Evolutionary conservation across 2,113 vertebrate genomes (phyloP).

Genomic region (Dolichotis patagonum): DNA sequence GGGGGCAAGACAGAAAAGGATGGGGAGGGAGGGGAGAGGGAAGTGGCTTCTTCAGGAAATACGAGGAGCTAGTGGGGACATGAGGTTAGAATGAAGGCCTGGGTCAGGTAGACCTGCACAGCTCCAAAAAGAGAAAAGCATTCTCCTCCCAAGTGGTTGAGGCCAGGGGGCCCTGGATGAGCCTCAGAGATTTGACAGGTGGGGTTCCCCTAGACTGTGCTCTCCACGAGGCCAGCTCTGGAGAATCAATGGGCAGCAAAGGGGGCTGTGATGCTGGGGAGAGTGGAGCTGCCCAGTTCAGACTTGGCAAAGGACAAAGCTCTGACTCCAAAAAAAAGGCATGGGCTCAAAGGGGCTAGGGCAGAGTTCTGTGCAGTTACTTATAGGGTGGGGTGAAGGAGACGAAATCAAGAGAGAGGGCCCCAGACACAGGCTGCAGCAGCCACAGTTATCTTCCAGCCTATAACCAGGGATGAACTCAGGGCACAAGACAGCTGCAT

Average conservation of each 20-base stretch:
- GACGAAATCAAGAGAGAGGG: not conserved
- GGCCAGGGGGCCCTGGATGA: not conserved
- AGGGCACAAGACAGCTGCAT: not conserved
- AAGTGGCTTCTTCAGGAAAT: not conserved
- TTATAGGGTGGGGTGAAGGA: not conserved
- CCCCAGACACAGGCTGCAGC: not conserved
- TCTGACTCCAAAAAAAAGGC: conserved; percentile 3
- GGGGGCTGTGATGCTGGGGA: conserved; percentile 43
- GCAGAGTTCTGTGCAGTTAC: not conserved
- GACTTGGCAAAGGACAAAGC: not conserved
- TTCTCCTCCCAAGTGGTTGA: not conserved
- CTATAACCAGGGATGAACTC: not conserved
- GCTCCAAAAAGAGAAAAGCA: not conserved
- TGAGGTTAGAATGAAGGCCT: not conserved
- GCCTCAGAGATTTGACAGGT: not conserved
- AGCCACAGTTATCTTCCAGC: not conserved
- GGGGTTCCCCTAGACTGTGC: not conserved
- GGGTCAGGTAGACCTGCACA: not conserved
- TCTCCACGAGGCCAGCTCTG: not conserved
- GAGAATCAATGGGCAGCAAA: not conserved
- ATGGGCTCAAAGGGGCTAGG: not conserved
- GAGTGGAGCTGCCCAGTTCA: not conserved
- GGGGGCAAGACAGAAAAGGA: not conserved
- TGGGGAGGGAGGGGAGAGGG: not conserved
- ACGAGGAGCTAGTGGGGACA: not conserved